Conservation (phyloP, 2,797 vertebrate genomes). For the Acrocephalus scirpaceus region DNA sequence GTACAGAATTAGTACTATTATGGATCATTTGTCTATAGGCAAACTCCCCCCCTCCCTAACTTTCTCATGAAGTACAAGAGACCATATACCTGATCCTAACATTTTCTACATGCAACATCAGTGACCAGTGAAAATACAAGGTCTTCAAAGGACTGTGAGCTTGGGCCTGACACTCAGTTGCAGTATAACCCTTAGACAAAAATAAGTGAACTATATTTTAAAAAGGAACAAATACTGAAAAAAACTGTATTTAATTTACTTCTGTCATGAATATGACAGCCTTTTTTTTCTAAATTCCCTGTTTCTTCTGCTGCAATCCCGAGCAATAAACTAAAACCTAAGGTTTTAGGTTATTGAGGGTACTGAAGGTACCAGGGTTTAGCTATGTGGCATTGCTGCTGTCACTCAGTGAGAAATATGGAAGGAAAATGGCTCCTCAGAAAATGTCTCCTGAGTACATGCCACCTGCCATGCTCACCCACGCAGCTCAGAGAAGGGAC, state of each 20-base stretch:
- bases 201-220: background rate
- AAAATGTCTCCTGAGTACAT: background rate
- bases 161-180: background rate
- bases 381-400: background rate
- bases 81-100: accelerated
- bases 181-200: background rate
- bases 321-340: background rate
- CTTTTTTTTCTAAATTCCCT: background rate
- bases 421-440: background rate
- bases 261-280: background rate
- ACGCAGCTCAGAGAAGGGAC: background rate
- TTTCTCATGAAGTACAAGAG: background rate
- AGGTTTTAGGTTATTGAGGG: background rate
- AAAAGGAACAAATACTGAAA: background rate
- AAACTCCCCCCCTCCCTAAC: background rate
- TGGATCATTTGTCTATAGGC: background rate
- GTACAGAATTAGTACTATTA: background rate
- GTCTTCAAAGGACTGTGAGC: background rate
- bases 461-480: too few relatives aligned
- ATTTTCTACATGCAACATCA: background rate
- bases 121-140: background rate
- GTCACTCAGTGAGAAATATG: background rate
- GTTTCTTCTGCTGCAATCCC: background rate
- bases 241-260: background rate
- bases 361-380: background rate